These are phyloP conservation scores for Branchinecta lynchi DNA, from an alignment of 1,140 invertebrate genomes.

Conservation along the genomic window DNA sequence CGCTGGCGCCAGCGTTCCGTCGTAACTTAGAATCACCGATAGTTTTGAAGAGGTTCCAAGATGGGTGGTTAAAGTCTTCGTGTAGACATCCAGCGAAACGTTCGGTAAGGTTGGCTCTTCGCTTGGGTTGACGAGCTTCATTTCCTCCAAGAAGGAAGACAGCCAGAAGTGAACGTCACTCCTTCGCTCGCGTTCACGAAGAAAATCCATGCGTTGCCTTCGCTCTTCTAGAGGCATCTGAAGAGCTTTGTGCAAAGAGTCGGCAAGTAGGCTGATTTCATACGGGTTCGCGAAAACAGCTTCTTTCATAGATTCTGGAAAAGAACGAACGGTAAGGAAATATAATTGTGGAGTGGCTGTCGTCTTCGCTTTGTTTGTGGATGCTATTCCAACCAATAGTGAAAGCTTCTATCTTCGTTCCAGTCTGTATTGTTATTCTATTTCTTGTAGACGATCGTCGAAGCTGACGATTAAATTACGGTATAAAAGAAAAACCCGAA, in stretches of 20 bases:
- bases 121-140: constrained; percentile 30
- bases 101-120: constrained; percentile 29
- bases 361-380: too few species aligned
- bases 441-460: too few species aligned
- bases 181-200: constrained; percentile 29
- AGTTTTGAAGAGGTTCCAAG: constrained; percentile 29
- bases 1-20: constrained; percentile 33
- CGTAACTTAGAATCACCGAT: constrained; percentile 33
- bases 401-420: too few species aligned
- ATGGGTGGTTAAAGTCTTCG: constrained; percentile 28
- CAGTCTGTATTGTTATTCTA: too few species aligned
- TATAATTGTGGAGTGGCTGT: too few species aligned
- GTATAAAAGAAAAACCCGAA: too few species aligned
- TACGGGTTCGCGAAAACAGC: constrained; percentile 34
- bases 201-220: constrained; percentile 31
- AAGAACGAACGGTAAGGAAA: not conserved
- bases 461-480: too few species aligned
- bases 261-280: constrained; percentile 32
- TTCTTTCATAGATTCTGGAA: constrained; percentile 29
- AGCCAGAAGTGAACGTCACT: constrained; percentile 33
- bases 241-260: constrained; percentile 31
- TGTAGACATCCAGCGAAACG: constrained; percentile 31
- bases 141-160: constrained; percentile 28
- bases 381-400: too few species aligned
- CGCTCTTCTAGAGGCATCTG: constrained; percentile 33